A percentile compares a stretch with the other conserved stretches of the same genome.
Conservation (phyloP, 2,113 vertebrate genomes). For the Polypterus senegalus region DNA sequence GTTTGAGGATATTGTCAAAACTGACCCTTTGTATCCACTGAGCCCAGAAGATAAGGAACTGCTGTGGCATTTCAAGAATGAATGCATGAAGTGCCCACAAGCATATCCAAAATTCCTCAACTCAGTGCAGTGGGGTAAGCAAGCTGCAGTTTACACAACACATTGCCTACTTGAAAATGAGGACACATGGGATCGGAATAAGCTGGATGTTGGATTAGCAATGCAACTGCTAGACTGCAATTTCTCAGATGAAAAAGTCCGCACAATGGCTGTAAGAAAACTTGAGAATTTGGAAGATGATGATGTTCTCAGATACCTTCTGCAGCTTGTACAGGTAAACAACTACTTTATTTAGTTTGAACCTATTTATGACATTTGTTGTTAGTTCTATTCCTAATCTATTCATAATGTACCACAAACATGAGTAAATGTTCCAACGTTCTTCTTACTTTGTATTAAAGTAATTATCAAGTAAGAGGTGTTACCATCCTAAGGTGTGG, state of each 20-base stretch:
- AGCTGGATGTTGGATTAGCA: conserved; percentile 81
- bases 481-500: too few relatives aligned
- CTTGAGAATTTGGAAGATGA: conserved; percentile 84
- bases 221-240: conserved; percentile 94
- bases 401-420: too few relatives aligned
- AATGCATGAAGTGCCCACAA: conserved; percentile 79
- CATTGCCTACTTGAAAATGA: conserved; percentile 76
- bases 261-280: conserved; percentile 88
- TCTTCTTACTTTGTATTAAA: too few relatives aligned
- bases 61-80: conserved; percentile 91
- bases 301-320: conserved; percentile 84
- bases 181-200: conserved; percentile 75
- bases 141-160: conserved; percentile 77
- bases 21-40: conserved; percentile 83
- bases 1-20: conserved; percentile 79
- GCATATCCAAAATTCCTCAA: conserved; percentile 90
- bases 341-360: neutral
- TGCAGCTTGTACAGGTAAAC: conserved; percentile 90
- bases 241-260: conserved; percentile 84
- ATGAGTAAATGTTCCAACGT: too few relatives aligned
- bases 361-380: too few relatives aligned
- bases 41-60: conserved; percentile 88
- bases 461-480: too few relatives aligned
- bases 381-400: too few relatives aligned
- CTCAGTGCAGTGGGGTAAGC: conserved; percentile 87